These are phyloP conservation scores for Phenganax subtilis DNA, from an alignment of 92 coral and sea anemone genomes.

Conservation along the genomic window DNA sequence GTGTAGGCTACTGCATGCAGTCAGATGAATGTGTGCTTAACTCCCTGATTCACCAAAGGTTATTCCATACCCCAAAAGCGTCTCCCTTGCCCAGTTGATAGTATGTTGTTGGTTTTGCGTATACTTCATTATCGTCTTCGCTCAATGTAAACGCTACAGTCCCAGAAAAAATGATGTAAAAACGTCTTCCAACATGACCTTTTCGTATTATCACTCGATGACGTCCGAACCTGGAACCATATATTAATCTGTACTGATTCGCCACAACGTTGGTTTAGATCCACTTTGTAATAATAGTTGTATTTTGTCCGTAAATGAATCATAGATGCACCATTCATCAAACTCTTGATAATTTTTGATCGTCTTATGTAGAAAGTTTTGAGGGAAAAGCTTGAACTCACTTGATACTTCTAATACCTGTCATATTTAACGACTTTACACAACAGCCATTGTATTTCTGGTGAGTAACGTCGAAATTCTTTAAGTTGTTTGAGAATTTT, in stretches of 20 bases:
- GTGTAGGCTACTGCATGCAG: no score
- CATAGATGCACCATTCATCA: no score
- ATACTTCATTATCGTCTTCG: constrained; percentile 67
- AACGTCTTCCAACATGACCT: constrained; percentile 87
- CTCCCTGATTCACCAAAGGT: no score
- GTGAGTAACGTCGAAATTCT: constrained; percentile 82
- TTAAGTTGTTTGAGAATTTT: constrained; percentile 80
- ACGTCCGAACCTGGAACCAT: constrained; percentile 61
- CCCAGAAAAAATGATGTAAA: constrained; percentile 89
- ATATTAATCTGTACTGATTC: neutral
- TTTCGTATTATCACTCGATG: constrained; percentile 93
- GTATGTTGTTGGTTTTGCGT: constrained; percentile 59
- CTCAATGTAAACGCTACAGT: constrained; percentile 79
- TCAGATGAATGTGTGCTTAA: no score
- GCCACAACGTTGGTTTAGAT: no score
- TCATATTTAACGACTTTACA: constrained; percentile 83
- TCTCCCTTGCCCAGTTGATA: constrained; percentile 76
- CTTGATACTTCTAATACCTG: constrained; percentile 42
- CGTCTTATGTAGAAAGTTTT: no score
- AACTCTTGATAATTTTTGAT: no score
- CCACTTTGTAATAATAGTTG: no score
- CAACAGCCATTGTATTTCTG: constrained; percentile 65
- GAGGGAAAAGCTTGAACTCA: neutral
- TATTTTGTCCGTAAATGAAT: no score
- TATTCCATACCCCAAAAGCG: constrained; percentile 74